Evolutionary conservation across 1,140 invertebrate genomes (phyloP), one percentile per base, ranked within the genome.

Genomic region (Saccostrea cuccullata): DNA sequence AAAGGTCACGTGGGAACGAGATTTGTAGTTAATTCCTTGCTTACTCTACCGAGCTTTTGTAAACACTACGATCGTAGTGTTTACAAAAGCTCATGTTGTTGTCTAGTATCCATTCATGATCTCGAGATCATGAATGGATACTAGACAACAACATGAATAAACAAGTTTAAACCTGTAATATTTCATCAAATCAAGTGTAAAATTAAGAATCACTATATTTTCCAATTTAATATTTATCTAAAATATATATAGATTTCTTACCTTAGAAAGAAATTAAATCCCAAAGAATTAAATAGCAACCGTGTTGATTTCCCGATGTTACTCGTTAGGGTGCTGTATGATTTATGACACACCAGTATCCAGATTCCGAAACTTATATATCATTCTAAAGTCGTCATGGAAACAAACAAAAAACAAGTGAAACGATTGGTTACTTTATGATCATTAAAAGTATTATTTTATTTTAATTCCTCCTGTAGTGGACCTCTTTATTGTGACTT

Each of bases 221-320:
- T 70, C 23, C 20, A 70, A 70, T 70, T 70, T 23, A 23, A 23
- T 70, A 23, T 70, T 23, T 70, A 11, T n/a, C 23, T 70, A 11
- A 70, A 70, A n/a, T 58, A 58, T 58, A n/a, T 70, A 70, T n/a
- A 70, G 23, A 70, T 2, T 23, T 70, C 67, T 70, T 70, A 70
- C 67, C 67, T 23, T 70, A 70, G 23, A 70, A 70, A 70, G 67
- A 70, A n/a, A 70, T 70, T 70, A 70, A 70, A 70, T 70, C 23
- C 67, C 67, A 70, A 70, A 70, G 23, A 23, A 70, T 23, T n/a
- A 70, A 70, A 70, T 70, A 70, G n/a, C 67, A 23, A 70, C n/a
- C 67, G 20, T n/a, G n/a, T 67, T 67, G 8, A 70, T 70, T 26
- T n/a, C n/a, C 67, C 67, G n/a, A 70, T 70, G 67, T 70, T 23